Conservation (phyloP, 2,888 invertebrate species). For the Brachycybe producta region DNA sequence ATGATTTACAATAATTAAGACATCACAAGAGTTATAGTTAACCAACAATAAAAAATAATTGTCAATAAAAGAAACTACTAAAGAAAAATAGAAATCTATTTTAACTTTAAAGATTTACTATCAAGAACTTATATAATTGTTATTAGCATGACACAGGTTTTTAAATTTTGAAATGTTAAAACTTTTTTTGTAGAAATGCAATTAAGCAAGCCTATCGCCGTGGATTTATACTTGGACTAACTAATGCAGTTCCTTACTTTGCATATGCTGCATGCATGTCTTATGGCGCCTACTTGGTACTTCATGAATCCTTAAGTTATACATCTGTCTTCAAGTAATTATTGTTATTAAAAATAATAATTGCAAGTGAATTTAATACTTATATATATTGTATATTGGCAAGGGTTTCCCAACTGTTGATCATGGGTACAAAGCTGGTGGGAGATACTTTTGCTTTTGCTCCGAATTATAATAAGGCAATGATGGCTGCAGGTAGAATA, state of each 20-base stretch:
- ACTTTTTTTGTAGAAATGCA: constrained; percentile 11
- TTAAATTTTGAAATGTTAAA: too few relatives aligned
- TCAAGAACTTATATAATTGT: too few relatives aligned
- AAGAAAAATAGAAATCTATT: too few relatives aligned
- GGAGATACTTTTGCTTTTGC: constrained; percentile 26
- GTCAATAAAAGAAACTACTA: too few relatives aligned
- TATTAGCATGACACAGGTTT: too few relatives aligned
- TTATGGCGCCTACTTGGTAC: constrained; percentile 56
- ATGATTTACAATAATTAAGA: too few relatives aligned
- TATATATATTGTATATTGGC: too few relatives aligned
- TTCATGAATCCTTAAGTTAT: constrained; percentile 46
- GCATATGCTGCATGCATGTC: constrained; percentile 57
- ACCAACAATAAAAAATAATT: too few relatives aligned
- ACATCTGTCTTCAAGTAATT: constrained; percentile 44
- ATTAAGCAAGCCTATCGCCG: constrained; percentile 41
- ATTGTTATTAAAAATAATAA: too few relatives aligned
- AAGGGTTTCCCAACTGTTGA: constrained; percentile 24
- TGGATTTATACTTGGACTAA: constrained; percentile 54
- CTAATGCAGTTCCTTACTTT: constrained; percentile 54
- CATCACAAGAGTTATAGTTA: too few relatives aligned
- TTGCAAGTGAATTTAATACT: too few relatives aligned
- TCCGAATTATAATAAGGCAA: constrained; percentile 25
- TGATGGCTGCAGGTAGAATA: constrained; percentile 24
- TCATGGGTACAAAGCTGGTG: constrained; percentile 24
- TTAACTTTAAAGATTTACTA: too few relatives aligned